Evolutionary conservation across 2,888 invertebrate genomes (phyloP), one percentile per base, ranked within the genome.

Genomic region (Chirona hameri): DNA sequence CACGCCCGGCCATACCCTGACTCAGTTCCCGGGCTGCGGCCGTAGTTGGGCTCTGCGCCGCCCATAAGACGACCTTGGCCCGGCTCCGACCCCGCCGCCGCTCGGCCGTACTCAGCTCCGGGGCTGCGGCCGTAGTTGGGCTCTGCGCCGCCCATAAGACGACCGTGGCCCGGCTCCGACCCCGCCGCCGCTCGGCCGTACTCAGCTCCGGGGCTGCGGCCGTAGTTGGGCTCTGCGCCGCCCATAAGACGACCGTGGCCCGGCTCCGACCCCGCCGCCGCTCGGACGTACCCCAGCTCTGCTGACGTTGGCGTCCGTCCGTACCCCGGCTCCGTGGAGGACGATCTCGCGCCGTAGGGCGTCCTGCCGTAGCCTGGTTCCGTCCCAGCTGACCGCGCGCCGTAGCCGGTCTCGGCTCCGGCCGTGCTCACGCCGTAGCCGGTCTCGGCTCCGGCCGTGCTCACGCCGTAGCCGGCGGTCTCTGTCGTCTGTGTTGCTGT

Each of bases 331-430:
- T 55, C 69, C 57, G 81, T 60, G 31, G 80, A 52, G 7, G 52
- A 81, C 83, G 82, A 27, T 82, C 69, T 48, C 81, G 76, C 55
- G 81, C 82, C 65, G 55, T 82, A 27, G 10, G 76, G 27, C n/a
- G 24, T n/a, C 29, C 48, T 29, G 29, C 79, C 69, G 65, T 29
- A 31, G 39, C n/a, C 31, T 15, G 55, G 29, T 81, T 80, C 84
- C 46, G 82, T 55, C 27, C 79, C 82, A 60, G 57, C 60, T 72
- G 84, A 83, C 60, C 82, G 81, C 4, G 60, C 60, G 39, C 83
- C 82, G 69, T 83, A 82, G 79, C 65, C 80, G 57, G 83, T 82
- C 31, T 82, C 82, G 57, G 83, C 81, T 27, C 82, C 82, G 39
- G 82, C 81, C 18, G 82, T 65, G 69, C 82, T 72, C 9, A 57